Base-by-base conservation (phyloP, 2,797 vertebrate genomes). In the Melanotaenia nigrans region DNA sequence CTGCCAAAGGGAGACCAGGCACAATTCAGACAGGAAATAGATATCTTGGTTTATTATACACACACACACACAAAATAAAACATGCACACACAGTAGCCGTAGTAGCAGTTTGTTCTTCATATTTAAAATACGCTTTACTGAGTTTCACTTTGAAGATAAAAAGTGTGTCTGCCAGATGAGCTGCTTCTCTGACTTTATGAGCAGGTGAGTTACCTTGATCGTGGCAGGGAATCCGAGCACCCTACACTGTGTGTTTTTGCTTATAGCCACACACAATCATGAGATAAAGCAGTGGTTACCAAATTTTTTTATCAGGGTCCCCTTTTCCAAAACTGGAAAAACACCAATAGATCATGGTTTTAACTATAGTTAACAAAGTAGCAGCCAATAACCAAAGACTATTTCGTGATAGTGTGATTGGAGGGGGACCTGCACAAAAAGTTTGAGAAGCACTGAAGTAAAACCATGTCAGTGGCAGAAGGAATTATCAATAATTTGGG, bases 131-230 rank as follows among this genome's bases (percentile, higher is more conserved):
- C 62, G 35, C 14, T 36, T 81, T 74, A 67, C 59, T 74, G 66
- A 62, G 71, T 28, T 66, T 75, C 32, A 65, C 76, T 76, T 79
- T 79, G 77, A 81, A 79, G 75, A 36, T 36, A 45, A 18, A 5
- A 13, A 33, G 62, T 33, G 79, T 73, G 71, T 25, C 49, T 12
- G 70, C 67, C 80, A 74, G 68, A 83, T 13, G 1, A 78, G 82
- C 71, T 13, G 0, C 61, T 72, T 58, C 56, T 53, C 53, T 56
- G 55, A 79, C 59, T 84, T 76, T 79, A 86, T 36, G 65, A 83
- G 51, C 80, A 67, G 73, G 70, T 80, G 76, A 65, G 77, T 85
- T 82, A 70, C 71, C 77, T 83, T 84, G 82, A 85, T 87, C 74
- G 8, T 55, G 72, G 79, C 65, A 66, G 63, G 70, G 75, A 38